Evolutionary conservation across 2,113 vertebrate species (phyloP).

Genomic region (Podiceps cristatus): DNA sequence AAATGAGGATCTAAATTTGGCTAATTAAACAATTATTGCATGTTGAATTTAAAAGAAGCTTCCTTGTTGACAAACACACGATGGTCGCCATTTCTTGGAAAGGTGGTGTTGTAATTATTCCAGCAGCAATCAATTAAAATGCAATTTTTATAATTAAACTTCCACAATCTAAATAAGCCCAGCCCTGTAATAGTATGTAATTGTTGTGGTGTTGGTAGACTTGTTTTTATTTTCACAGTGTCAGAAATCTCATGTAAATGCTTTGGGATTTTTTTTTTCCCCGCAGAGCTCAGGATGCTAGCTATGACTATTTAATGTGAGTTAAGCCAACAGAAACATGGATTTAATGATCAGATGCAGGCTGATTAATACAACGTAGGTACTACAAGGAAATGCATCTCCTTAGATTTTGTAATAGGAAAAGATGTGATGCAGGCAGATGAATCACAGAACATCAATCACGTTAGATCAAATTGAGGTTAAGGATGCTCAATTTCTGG

Average conservation of each 20-base stretch:
- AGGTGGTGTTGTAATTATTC: constrained; percentile 59
- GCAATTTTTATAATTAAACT: constrained; percentile 70
- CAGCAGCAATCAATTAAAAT: constrained; percentile 67
- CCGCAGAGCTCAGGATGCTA: not conserved
- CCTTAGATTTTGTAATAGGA: not conserved
- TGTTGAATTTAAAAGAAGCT: constrained; percentile 29
- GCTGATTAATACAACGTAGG: constrained; percentile 7
- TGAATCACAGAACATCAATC: not conserved
- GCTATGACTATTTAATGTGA: not conserved
- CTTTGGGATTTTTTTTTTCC: not conserved
- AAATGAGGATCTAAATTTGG: constrained; percentile 32
- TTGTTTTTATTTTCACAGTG: not conserved
- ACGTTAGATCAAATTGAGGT: not conserved
- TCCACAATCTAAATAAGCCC: constrained; percentile 20
- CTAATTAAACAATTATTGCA: constrained; percentile 59
- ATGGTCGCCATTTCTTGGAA: constrained; percentile 55
- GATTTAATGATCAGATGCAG: not conserved
- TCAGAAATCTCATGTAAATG: not conserved
- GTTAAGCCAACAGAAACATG: not conserved
- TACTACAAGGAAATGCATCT: constrained; percentile 20
- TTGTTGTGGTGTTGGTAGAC: not conserved
- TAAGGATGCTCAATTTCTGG: not conserved
- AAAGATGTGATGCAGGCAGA: constrained; percentile 6
- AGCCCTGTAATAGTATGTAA: not conserved
- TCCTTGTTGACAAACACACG: constrained; percentile 54